Base-by-base conservation (phyloP, 2,888 invertebrate species). In the Ecliptopera silaceata region DNA sequence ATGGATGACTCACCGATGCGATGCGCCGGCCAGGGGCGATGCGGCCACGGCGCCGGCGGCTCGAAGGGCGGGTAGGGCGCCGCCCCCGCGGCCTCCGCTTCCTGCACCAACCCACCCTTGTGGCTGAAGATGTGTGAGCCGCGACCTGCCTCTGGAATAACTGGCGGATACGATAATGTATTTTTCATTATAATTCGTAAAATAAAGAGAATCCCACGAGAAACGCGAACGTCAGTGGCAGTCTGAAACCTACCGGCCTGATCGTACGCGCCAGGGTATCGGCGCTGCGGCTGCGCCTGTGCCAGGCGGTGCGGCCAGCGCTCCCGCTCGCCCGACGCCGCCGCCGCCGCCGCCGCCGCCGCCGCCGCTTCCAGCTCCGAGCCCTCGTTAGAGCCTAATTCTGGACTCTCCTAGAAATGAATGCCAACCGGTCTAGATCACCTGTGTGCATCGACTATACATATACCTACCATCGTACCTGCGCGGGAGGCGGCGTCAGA, bases 41-140 rank as follows among this genome's bases (percentile, higher is more conserved):
- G 66, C 49, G 64, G 65, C 69, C 68, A 70, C 41, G 68, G 52
- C 38, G 61, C 69, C 38, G 68, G 52, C 38, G 61, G 58, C 56
- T 59, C 63, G 62, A 55, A 66, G 66, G 41, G 72, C 70, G 57
- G 72, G 70, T 63, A 77, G 74, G 58, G 34, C 71, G 78, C 62
- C 74, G 77, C 82, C 80, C 77, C 75, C 43, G 77, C 66, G 46
- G 77, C 66, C 54, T 75, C 77, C 50, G 74, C 72, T 71, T 91
- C 92, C 69, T 92, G 91, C 68, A 95, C 92, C 72, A 95, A 82
- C 50, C 94, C 94, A 69, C 91, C 94, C 85, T 94, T 95, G 86
- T 95, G 95, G 78, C 93, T 95, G 85, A 95, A 95, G 75, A 94
- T 95, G 76, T 93, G 95, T 69, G 94, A 94, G 63, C 77, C 69